Evolutionary conservation across 53 echinoderm and acorn worm species (phyloP).

Genomic region (Actinopyga echinites): DNA sequence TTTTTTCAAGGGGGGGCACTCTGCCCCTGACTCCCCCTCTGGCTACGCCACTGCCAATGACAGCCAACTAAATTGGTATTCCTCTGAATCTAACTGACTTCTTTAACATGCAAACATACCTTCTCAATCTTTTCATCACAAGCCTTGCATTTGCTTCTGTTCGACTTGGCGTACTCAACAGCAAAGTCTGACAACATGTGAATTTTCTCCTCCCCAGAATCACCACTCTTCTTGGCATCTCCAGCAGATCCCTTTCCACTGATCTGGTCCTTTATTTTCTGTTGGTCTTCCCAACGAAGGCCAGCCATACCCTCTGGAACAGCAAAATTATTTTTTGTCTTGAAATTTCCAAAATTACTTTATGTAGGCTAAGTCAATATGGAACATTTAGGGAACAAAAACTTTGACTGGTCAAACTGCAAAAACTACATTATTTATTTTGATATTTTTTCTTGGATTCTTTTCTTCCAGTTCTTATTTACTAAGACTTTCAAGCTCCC

Average conservation of each 20-base stretch:
- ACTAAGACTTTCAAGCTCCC: too few relatives aligned
- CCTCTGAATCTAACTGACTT: too few relatives aligned
- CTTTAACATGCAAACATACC: constrained; percentile 33
- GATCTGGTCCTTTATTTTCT: constrained; percentile 73
- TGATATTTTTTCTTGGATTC: too few relatives aligned
- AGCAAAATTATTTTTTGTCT: not conserved
- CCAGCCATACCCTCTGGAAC: constrained; percentile 77
- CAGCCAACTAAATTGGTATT: too few relatives aligned
- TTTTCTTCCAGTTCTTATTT: too few relatives aligned
- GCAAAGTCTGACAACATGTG: constrained; percentile 54
- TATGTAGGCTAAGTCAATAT: too few relatives aligned
- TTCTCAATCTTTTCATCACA: constrained; percentile 82
- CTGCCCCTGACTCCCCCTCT: too few relatives aligned
- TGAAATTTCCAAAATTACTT: not conserved
- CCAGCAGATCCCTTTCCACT: constrained; percentile 21
- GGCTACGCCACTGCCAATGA: too few relatives aligned
- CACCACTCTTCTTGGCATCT: constrained; percentile 31
- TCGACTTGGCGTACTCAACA: constrained; percentile 90
- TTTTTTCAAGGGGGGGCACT: too few relatives aligned
- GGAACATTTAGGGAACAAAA: too few relatives aligned
- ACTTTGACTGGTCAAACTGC: too few relatives aligned
- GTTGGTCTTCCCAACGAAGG: constrained; percentile 92
- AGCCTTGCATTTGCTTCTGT: constrained; percentile 66
- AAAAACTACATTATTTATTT: too few relatives aligned
- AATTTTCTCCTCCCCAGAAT: constrained; percentile 4